Percentiles rank a stretch among this genome's conserved stretches.
These are phyloP conservation scores for Horisme vitalbata DNA, from an alignment of 2,888 invertebrate species.

Conservation along the genomic window DNA sequence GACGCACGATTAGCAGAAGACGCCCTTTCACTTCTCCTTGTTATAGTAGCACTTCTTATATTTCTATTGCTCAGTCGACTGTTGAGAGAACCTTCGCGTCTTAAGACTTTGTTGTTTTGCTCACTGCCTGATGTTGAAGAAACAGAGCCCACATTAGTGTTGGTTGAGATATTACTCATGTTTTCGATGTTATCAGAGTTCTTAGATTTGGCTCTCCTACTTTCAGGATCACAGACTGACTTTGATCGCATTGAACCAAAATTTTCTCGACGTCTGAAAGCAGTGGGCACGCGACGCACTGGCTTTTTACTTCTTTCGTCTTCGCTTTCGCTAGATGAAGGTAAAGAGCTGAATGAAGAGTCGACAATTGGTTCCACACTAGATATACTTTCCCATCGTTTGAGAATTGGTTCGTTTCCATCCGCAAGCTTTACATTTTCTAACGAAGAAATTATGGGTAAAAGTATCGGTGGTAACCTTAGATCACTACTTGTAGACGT, in stretches of 20 bases:
- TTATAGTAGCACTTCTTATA: conserved; percentile 77
- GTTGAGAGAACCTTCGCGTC: conserved; percentile 67
- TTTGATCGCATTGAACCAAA: conserved; percentile 72
- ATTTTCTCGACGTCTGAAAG: conserved; percentile 65
- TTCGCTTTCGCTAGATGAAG: conserved; percentile 78
- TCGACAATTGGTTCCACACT: conserved; percentile 88
- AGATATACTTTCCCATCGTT: conserved; percentile 85
- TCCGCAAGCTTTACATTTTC: conserved; percentile 77
- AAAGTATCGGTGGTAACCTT: conserved; percentile 87
- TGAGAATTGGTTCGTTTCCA: conserved; percentile 65
- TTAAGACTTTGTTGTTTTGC: conserved; percentile 62
- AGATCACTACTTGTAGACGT: conserved; percentile 84
- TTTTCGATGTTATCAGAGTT: conserved; percentile 70
- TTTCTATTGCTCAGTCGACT: conserved; percentile 65
- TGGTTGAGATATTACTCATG: conserved; percentile 70
- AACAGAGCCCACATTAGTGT: conserved; percentile 69
- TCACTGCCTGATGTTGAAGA: conserved; percentile 78
- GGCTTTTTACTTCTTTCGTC: conserved; percentile 65
- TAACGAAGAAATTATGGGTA: conserved; percentile 86
- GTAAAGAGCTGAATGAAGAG: conserved; percentile 85
- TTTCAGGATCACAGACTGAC: conserved; percentile 78
- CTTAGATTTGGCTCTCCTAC: conserved; percentile 56
- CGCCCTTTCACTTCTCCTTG: conserved; percentile 69
- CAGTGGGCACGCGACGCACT: conserved; percentile 66
- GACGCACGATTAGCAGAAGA: conserved; percentile 83